A percentile compares a stretch with the other conserved stretches of the same genome.
Conservation (phyloP, 2,888 invertebrate species). For the Drosophila pegasa region DNA sequence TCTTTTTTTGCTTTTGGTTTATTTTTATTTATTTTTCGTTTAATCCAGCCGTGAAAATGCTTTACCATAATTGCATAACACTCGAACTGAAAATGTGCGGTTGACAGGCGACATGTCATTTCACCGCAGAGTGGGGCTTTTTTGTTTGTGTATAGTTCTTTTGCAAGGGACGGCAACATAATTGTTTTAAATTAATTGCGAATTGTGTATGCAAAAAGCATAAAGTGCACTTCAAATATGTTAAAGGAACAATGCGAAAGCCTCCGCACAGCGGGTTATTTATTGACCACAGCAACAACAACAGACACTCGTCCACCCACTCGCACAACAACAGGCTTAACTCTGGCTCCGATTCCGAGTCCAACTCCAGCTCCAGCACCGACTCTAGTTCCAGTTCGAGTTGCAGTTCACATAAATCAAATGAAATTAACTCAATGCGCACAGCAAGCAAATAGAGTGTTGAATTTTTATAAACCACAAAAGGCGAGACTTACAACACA, state of each 20-base stretch:
- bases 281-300: constrained; percentile 68
- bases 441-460: constrained; percentile 55
- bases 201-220: constrained; percentile 77
- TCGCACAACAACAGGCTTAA: constrained; percentile 42
- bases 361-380: constrained; percentile 1
- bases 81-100: constrained; percentile 68
- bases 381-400: constrained; percentile 9
- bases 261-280: constrained; percentile 73
- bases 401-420: constrained; percentile 63
- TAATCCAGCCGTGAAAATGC: constrained; percentile 52
- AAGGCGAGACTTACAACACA: constrained; percentile 26
- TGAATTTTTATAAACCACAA: constrained; percentile 60
- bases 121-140: constrained; percentile 58
- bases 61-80: constrained; percentile 67
- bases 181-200: constrained; percentile 79
- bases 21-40: constrained; percentile 5
- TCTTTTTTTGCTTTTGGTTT: constrained; percentile 6
- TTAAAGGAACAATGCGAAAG: constrained; percentile 64
- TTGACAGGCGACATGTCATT: constrained; percentile 80
- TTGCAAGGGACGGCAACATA: constrained; percentile 56
- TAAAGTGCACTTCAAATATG: constrained; percentile 76
- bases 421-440: constrained; percentile 66
- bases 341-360: constrained; percentile 1
- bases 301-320: constrained; percentile 32
- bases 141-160: constrained; percentile 31